Evolutionary conservation across 2,888 invertebrate species (phyloP).

Genomic region (Deladenus siricidicola): DNA sequence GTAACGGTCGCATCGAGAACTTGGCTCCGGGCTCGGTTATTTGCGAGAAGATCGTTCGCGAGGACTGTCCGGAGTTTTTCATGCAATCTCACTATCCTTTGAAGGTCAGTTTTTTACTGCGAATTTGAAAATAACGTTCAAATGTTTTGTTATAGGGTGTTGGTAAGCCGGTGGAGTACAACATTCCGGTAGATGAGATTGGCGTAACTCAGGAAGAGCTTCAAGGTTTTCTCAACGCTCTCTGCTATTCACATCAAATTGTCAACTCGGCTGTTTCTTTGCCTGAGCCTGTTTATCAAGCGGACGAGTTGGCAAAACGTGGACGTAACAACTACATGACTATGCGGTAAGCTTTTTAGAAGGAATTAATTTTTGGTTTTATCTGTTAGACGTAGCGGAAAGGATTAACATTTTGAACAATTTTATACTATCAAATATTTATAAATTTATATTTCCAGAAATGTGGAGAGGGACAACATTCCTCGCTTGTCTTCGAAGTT

Average conservation of each 20-base stretch:
- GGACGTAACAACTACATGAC: slow-evolving; percentile 21
- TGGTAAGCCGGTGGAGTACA: slow-evolving; percentile 27
- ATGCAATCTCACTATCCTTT: slow-evolving; percentile 30
- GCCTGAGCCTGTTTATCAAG: slow-evolving; percentile 26
- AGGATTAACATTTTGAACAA: no score
- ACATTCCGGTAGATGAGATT: slow-evolving; percentile 23
- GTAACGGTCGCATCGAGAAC: slow-evolving; percentile 22
- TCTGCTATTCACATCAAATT: slow-evolving; percentile 28
- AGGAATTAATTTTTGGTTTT: not conserved
- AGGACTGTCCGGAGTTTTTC: slow-evolving; percentile 34
- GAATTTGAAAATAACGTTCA: not conserved
- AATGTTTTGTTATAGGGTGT: slow-evolving; percentile 22
- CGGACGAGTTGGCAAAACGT: slow-evolving; percentile 29
- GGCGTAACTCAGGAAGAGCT: slow-evolving; percentile 23
- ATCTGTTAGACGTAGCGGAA: no score
- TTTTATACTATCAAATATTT: slow-evolving; percentile 2
- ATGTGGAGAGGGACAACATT: slow-evolving; percentile 2
- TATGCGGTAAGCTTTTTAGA: slow-evolving; percentile 9
- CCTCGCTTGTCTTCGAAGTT: slow-evolving; percentile 7
- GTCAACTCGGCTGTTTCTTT: slow-evolving; percentile 20
- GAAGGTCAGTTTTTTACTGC: slow-evolving; percentile 14
- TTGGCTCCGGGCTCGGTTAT: slow-evolving; percentile 32
- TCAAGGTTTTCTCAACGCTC: slow-evolving; percentile 18
- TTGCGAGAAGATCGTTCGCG: slow-evolving; percentile 27
- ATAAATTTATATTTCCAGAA: not conserved